Percentiles rank a stretch among this genome's conserved stretches.
Conservation (phyloP, 2,797 vertebrate species). For the Bradypodion ventrale region DNA sequence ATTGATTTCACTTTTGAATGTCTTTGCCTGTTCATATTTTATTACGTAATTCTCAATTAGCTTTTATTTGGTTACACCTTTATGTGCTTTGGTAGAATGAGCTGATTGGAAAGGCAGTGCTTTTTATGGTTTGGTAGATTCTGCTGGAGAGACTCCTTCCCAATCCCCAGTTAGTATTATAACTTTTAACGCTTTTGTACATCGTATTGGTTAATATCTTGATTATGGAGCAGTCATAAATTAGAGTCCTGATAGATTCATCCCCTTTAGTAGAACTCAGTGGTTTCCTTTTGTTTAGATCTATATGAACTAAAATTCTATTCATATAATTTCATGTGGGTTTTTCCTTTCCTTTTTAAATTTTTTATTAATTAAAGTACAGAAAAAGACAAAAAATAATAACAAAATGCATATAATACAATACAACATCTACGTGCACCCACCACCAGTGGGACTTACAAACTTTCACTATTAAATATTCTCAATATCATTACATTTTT, state of each 20-base stretch:
- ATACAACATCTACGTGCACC: no score
- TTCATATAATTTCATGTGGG: neutral
- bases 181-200: neutral
- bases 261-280: neutral
- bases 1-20: neutral
- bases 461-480: no score
- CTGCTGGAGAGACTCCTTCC: neutral
- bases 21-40: neutral
- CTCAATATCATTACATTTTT: no score
- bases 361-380: no score
- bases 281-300: neutral
- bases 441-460: no score
- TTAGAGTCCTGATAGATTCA: neutral
- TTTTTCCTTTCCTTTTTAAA: no score
- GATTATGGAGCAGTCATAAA: neutral
- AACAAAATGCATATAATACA: no score
- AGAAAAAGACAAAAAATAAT: no score
- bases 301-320: neutral
- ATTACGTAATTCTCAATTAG: neutral
- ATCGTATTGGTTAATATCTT: neutral
- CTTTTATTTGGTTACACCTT: neutral
- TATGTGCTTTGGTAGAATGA: neutral
- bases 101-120: neutral
- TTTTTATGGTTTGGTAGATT: neutral
- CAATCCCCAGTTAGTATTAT: neutral